Conservation (phyloP, 2,888 invertebrate species). For the Osmoderma eremita region DNA sequence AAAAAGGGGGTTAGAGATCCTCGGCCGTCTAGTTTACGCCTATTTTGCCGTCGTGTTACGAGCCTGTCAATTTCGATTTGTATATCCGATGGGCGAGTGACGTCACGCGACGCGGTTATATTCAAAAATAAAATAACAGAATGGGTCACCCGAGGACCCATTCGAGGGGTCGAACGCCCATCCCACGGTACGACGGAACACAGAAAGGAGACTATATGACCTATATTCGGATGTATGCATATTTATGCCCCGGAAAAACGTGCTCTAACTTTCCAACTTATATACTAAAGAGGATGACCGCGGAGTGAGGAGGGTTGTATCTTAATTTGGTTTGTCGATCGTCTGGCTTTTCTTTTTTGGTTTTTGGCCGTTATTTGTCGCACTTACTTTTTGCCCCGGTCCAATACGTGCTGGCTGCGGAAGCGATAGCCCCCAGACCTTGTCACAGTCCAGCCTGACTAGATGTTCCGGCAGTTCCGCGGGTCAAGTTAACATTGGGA, state of each 20-base stretch:
- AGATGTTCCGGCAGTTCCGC: conserved; percentile 60
- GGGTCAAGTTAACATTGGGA: conserved; percentile 64
- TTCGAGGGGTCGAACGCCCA: too few species aligned
- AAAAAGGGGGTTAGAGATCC: too few species aligned
- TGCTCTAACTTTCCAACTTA: conserved; percentile 14
- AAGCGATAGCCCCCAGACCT: conserved; percentile 62
- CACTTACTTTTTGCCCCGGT: conserved; percentile 63
- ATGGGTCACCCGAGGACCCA: too few species aligned
- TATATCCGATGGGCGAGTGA: conserved; percentile 35
- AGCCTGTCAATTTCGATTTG: conserved; percentile 25
- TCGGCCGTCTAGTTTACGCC: conserved; percentile 14
- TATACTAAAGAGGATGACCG: not conserved
- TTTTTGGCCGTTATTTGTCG: conserved; percentile 31
- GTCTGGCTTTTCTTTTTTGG: not conserved
- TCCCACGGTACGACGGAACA: not conserved
- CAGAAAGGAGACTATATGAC: not conserved
- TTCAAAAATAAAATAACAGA: conserved; percentile 33
- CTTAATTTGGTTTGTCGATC: too few species aligned
- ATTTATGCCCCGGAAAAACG: not conserved
- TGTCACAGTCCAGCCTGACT: conserved; percentile 60
- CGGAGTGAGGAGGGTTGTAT: not conserved
- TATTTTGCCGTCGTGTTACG: conserved; percentile 3
- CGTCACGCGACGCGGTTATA: conserved; percentile 42
- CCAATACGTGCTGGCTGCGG: conserved; percentile 63
- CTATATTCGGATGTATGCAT: conserved; percentile 13